These are phyloP conservation scores for Thamnophis sirtalis DNA, from an alignment of 2,113 vertebrate genomes.

Conservation along the genomic window DNA sequence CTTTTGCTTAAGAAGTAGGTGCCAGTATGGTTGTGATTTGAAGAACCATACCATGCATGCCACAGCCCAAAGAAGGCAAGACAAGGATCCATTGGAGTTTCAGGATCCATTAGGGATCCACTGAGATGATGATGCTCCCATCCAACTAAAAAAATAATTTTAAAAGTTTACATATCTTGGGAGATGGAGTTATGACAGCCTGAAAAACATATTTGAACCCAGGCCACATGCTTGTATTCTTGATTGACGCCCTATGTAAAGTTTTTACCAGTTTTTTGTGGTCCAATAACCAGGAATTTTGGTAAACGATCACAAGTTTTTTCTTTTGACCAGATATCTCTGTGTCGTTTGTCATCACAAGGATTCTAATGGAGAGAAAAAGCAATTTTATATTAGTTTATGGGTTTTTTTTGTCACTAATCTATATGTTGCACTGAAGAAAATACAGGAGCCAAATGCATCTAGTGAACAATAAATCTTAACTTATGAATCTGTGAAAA, in stretches of 20 bases:
- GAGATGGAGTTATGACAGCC: not conserved
- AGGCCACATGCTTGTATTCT: not conserved
- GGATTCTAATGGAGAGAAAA: constrained; percentile 77
- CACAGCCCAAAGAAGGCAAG: not conserved
- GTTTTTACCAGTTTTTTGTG: constrained; percentile 90
- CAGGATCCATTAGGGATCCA: not conserved
- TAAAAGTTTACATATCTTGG: not conserved
- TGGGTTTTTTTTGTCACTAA: not conserved
- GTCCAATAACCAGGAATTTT: constrained; percentile 93
- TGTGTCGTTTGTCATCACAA: constrained; percentile 95
- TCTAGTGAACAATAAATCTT: not conserved
- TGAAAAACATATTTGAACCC: not conserved
- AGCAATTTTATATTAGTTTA: not conserved
- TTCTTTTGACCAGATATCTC: constrained; percentile 99
- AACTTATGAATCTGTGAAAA: not conserved
- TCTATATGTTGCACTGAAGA: not conserved
- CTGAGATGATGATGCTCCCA: not conserved
- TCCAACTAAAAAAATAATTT: not conserved
- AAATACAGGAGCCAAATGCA: not conserved
- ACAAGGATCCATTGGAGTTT: not conserved
- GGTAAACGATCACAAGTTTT: constrained; percentile 95
- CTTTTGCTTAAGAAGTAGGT: not conserved
- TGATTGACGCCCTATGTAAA: not conserved
- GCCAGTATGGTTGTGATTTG: not conserved
- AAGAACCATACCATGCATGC: not conserved